Conservation (phyloP, 2,888 invertebrate species). For the Rhodophaea formosa region DNA sequence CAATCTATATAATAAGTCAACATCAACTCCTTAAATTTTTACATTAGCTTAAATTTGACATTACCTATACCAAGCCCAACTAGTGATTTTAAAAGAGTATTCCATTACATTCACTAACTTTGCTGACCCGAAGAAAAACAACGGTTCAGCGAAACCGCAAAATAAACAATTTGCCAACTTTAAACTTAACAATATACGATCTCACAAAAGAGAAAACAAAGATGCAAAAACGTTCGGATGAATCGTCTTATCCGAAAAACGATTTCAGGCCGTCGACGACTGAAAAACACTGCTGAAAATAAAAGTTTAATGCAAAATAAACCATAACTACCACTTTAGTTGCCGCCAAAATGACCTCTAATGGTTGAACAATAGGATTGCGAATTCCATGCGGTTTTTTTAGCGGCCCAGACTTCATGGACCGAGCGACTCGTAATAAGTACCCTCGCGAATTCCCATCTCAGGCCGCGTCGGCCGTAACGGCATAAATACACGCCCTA, state of each 20-base stretch:
- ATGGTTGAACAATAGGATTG: slow-evolving; percentile 37
- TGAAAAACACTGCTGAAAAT: slow-evolving; percentile 29
- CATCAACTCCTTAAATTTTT: no score
- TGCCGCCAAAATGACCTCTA: slow-evolving; percentile 39
- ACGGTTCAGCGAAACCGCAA: slow-evolving; percentile 3
- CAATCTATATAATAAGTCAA: no score
- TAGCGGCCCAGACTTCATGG: slow-evolving; percentile 31
- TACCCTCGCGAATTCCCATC: slow-evolving; percentile 44
- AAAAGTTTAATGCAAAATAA: slow-evolving; percentile 21
- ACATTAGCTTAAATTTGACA: no score
- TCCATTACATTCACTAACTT: no score
- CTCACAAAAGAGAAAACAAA: slow-evolving; percentile 39
- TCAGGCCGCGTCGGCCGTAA: slow-evolving; percentile 39
- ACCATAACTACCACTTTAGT: slow-evolving; percentile 29
- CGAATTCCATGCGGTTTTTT: slow-evolving; percentile 33
- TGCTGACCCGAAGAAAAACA: neutral
- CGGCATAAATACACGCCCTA: slow-evolving; percentile 38
- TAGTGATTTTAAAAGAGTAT: no score
- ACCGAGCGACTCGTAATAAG: slow-evolving; percentile 41
- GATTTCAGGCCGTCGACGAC: slow-evolving; percentile 42
- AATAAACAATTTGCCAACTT: slow-evolving; percentile 13
- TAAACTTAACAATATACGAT: slow-evolving; percentile 26
- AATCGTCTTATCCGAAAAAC: slow-evolving; percentile 52
- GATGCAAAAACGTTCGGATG: slow-evolving; percentile 44
- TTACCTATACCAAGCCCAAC: no score